Evolutionary conservation across 2,797 vertebrate species (phyloP), one percentile per base, ranked within the genome.

Genomic region (Monodelphis domestica): DNA sequence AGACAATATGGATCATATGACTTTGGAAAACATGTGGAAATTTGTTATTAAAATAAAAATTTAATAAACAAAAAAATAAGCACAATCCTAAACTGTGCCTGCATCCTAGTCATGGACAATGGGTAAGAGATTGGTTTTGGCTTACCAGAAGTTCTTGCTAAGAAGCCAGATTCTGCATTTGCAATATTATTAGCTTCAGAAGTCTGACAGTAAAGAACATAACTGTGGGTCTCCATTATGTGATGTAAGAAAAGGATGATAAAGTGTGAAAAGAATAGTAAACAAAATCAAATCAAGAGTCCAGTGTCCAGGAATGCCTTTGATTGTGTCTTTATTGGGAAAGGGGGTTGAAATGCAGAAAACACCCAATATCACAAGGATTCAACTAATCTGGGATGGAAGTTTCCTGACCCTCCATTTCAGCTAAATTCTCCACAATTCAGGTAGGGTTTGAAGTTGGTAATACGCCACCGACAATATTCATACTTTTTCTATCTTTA

Each of bases 81-180:
- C n/a, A n/a, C n/a, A n/a, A 98, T 99, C 56, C 94, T 99, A 53
- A 97, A 98, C 6, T 97, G 98, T 1, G 98, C 99, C 96, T 98
- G 98, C 0, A 98, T 99, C 91, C 98, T 99, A 63, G 99, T 99
- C 96, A 98, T 99, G 98, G 98, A 99, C 2, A 96, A 98, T 0
- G 99, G 99, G 95, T 96, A 99, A 99, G 98, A 95, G 12, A 98
- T 97, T 26, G 99, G 99, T 96, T 98, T 99, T 90, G 99, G 98
- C 94, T 95, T 95, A 56, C 99, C 99, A 1, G 98, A 99, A 30
- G 98, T 98, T 70, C 98, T 99, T 91, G 97, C 94, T n/a, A 98
- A 98, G 96, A 98, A 97, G 91, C 98, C 98, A 9, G 97, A 98
- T 95, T 99, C 99, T 54, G 94, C 98, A 5, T 99, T 99, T 96